Evolutionary conservation across 2,888 invertebrate genomes (phyloP).

Genomic region (Acheta domesticus): DNA sequence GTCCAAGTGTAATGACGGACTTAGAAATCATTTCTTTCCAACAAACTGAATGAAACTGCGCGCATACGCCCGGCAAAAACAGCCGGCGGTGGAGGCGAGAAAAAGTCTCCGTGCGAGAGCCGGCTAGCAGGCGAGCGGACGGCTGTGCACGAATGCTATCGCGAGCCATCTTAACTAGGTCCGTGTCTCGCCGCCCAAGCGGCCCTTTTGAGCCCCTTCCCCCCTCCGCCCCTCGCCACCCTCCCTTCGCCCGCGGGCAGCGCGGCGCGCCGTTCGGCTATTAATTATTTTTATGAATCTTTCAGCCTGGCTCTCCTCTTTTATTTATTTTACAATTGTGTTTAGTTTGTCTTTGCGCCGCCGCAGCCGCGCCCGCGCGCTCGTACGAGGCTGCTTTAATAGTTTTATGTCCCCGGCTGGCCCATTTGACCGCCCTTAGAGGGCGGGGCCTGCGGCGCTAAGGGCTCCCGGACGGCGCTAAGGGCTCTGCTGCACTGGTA

Average conservation of each 20-base stretch:
- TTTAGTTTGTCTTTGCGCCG: constrained; percentile 8
- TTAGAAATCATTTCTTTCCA: no score
- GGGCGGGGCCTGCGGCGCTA: background rate
- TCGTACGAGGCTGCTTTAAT: background rate
- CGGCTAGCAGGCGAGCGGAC: background rate
- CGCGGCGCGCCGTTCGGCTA: background rate
- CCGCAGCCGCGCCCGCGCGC: background rate
- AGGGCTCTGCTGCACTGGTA: background rate
- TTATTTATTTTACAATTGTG: constrained; percentile 18
- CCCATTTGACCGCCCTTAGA: background rate
- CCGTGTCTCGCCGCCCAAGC: background rate
- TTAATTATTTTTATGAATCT: constrained; percentile 18
- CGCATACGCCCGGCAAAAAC: no score
- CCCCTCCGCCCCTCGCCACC: background rate
- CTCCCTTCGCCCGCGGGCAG: background rate
- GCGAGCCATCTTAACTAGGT: background rate
- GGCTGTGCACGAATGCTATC: background rate
- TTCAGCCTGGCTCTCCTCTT: background rate
- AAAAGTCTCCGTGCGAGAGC: no score
- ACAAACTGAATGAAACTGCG: no score
- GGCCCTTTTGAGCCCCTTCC: background rate
- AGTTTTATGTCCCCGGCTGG: background rate
- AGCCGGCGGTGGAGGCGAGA: no score
- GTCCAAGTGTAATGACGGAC: no score
- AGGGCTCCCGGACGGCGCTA: background rate